Evolutionary conservation across 2,797 vertebrate species (phyloP).

Genomic region (Danio kyathit): DNA sequence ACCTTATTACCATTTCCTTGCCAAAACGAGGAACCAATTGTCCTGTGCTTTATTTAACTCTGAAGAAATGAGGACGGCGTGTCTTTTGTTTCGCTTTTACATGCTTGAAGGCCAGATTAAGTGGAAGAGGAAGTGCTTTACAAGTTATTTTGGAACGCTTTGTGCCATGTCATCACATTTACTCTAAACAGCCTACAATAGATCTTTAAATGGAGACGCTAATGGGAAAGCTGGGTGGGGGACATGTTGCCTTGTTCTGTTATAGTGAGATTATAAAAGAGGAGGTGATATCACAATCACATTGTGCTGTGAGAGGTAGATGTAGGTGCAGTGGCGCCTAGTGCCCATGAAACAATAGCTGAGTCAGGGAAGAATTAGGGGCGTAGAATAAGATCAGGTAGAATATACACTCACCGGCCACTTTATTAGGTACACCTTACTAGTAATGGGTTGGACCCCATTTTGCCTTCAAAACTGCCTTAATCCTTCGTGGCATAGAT

Average conservation of each 20-base stretch:
- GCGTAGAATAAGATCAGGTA: no score
- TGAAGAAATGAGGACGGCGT: neutral
- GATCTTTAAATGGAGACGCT: conserved; percentile 25
- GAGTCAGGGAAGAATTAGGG: neutral
- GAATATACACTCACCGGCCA: no score
- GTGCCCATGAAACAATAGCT: neutral
- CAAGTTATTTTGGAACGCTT: conserved; percentile 3
- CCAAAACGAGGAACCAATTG: neutral
- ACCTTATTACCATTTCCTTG: neutral
- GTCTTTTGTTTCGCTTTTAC: conserved; percentile 13
- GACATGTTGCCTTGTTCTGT: neutral
- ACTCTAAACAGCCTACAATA: conserved; percentile 8
- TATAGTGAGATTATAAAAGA: conserved; percentile 7
- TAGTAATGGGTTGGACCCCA: no score
- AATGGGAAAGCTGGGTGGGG: conserved; percentile 38
- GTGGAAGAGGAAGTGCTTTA: neutral
- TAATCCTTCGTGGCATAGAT: no score
- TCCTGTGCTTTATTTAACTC: conserved; percentile 25
- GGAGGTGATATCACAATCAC: conserved; percentile 34
- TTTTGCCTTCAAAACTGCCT: no score
- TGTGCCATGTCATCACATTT: conserved; percentile 21
- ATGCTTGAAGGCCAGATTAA: conserved; percentile 7
- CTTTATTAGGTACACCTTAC: no score
- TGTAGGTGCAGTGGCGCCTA: neutral
- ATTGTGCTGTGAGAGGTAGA: neutral